Base-by-base conservation (phyloP, 2,888 invertebrate species). In the Athalia circularis region DNA sequence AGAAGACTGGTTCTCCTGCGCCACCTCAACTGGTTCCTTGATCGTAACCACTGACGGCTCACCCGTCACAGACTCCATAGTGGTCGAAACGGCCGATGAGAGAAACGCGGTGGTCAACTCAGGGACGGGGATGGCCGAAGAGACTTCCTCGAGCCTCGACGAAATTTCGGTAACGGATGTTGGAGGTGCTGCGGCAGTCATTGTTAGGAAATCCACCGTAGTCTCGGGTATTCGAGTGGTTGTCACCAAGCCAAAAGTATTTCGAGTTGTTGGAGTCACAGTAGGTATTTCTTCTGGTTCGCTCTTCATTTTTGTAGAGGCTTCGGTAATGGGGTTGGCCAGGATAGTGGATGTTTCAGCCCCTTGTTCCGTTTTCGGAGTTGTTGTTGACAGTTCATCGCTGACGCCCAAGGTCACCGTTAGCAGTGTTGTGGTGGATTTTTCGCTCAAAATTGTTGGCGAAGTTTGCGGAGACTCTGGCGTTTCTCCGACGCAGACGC, bases 181-280 rank as follows among this genome's bases (percentile, higher is more conserved):
- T 4, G 68, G 13, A n/a, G 77, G 65, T 11, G 64, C 68, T 11
- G 29, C 29, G 29, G 29, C 29, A 2, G 80, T 76, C 8, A 65
- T 76, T 15, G 48, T 70, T 5, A 4, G 48, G 9, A 47, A 8
- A 13, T 43, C 15, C 5, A 59, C 72, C 45, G 47, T 72, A 64
- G 75, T 81, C 54, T 77, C 67, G 48, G 77, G 65, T 65, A 64
- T 62, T 70, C 74, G 81, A 62, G 81, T 61, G 47, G 81, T 82
- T 62, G 78, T 45, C 47, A 72, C 79, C 61, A 79, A 4, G 8
- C 48, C 75, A 50, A 62, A 8, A 50, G 3, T 62, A 43, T 43
- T 47, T 15, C 48, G n/a, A 11, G 50, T 64, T 11, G 47, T 50
- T 29, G 6, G 29, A 9, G 15, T 62, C n/a, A 50, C 0, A 79